Evolutionary conservation across 2,888 invertebrate genomes (phyloP), one percentile per base, ranked within the genome.

Genomic region (Epiblema foenella): DNA sequence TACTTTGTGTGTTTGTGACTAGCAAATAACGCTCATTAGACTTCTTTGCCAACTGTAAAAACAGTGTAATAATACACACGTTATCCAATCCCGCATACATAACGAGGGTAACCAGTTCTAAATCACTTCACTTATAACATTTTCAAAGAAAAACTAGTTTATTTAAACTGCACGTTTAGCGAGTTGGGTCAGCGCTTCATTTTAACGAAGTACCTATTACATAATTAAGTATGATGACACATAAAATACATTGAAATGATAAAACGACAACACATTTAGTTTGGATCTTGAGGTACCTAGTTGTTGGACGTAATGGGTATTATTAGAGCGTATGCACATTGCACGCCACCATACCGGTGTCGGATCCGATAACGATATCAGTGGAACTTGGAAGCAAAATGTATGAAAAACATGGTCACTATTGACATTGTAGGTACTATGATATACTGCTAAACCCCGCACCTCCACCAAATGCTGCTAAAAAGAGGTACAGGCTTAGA

Each of bases 51-150:
- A 70, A 49, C 54, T 58, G 59, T 70, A 70, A 70, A 70, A 70
- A 66, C 70, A 12, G 33, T 54, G 66, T 70, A 70, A 70, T 70
- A 60, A 70, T 70, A 66, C 59, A 59, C 52, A 42, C 9, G 60
- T 70, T 60, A 66, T 60, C 54, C 60, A 66, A 70, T 66, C 46
- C 54, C 52, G 42, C 59, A 52, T 66, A 70, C 59, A 52, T 66
- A 70, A 70, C 70, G 37, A 70, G 70, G 66, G 37, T 46, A 70
- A 69, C 66, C 66, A 54, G 70, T 70, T 70, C 51, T 70, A 70
- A 60, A 70, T 70, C 70, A 66, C 70, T 70, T 70, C 60, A 66
- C 65, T 46, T 60, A 24, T 67, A 60, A 56, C 70, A 70, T 71
- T 68, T 68, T 49, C 52, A 68, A 63, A 58, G 46, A 72, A 72